phyloP scores from a whole-genome alignment of 2,888 invertebrate genomes.

The Plagiodera versicolora region DNA sequence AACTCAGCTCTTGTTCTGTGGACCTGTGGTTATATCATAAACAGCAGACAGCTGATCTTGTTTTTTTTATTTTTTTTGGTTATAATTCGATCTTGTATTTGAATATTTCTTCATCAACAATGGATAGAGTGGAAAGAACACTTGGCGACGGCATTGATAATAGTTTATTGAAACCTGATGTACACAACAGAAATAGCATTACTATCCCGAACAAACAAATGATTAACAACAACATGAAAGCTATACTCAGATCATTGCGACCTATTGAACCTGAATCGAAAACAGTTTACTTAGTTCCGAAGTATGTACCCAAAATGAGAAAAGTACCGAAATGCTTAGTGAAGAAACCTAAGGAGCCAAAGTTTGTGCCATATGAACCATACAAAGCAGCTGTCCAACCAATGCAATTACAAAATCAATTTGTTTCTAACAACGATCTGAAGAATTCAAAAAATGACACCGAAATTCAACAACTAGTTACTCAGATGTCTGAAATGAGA shows the following conservation, averaged over 20 bases:
- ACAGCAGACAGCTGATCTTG: no score
- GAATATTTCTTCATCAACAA: neutral
- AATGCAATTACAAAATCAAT: constrained; percentile 59
- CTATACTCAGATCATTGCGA: constrained; percentile 42
- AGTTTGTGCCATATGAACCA: constrained; percentile 87
- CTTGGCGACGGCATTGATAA: constrained; percentile 42
- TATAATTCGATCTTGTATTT: no score
- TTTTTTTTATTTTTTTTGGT: no score
- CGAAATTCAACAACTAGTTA: constrained; percentile 63
- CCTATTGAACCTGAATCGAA: constrained; percentile 58
- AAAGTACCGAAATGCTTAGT: constrained; percentile 59
- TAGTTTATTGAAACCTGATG: constrained; percentile 1
- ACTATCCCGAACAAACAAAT: constrained; percentile 11
- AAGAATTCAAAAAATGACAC: constrained; percentile 55
- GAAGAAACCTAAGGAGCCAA: constrained; percentile 67
- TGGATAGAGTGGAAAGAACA: constrained; percentile 31
- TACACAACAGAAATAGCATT: neutral
- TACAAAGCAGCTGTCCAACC: constrained; percentile 84
- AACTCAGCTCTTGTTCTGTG: neutral
- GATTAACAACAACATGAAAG: constrained; percentile 10
- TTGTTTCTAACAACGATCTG: constrained; percentile 30
- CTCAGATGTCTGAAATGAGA: constrained; percentile 72
- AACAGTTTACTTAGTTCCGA: constrained; percentile 65
- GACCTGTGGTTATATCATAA: neutral
- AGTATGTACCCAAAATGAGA: constrained; percentile 61